Conservation (phyloP, 2,113 vertebrate genomes). For the Carettochelys insculpta region DNA sequence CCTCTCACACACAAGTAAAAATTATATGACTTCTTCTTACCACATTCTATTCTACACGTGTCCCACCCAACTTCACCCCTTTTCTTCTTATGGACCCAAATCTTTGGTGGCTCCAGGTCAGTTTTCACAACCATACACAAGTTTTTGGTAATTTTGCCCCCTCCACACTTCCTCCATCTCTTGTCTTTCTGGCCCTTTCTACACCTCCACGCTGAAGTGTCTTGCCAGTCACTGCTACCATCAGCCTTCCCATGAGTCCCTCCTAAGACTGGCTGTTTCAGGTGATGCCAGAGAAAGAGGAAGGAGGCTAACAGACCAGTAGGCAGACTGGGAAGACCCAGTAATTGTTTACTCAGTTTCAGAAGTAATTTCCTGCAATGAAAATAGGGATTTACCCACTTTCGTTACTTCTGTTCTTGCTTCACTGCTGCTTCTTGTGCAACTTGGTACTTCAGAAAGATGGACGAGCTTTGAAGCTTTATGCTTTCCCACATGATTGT, state of each 20-base stretch:
- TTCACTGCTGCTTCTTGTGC: neutral
- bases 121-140: neutral
- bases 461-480: neutral
- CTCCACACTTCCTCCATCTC: neutral
- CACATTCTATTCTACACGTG: constrained; percentile 33
- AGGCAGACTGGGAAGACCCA: neutral
- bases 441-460: neutral
- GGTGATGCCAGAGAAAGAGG: neutral
- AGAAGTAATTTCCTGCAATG: neutral
- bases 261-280: neutral
- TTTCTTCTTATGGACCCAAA: neutral
- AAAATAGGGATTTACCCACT: no score
- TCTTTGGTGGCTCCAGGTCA: neutral
- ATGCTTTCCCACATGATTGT: neutral
- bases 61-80: neutral
- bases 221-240: neutral
- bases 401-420: neutral
- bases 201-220: neutral
- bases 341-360: neutral
- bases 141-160: neutral
- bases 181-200: neutral
- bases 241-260: neutral
- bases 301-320: neutral
- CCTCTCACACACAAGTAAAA: constrained; percentile 24
- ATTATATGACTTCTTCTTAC: constrained; percentile 19